Evolutionary conservation across 2,888 invertebrate species (phyloP).

Genomic region (Hyposoter didymator): DNA sequence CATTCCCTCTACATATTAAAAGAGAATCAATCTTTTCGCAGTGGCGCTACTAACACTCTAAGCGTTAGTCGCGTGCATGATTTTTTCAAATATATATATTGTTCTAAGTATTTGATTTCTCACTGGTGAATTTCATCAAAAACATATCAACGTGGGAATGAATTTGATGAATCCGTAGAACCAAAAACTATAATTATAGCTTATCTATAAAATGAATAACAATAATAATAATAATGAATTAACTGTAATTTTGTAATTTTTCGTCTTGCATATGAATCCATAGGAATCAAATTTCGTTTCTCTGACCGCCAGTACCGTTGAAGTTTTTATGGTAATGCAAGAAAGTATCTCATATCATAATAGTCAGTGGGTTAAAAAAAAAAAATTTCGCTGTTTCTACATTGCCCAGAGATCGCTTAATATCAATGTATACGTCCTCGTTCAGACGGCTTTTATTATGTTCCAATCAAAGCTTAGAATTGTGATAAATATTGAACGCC

Average conservation of each 20-base stretch:
- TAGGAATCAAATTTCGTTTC: background rate
- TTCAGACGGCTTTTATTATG: no score
- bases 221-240: background rate
- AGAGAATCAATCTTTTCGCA: background rate
- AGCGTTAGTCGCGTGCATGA: no score
- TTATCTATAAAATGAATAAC: background rate
- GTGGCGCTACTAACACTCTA: no score
- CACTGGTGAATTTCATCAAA: background rate
- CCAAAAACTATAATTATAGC: background rate
- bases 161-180: background rate
- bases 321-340: background rate
- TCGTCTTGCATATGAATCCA: background rate
- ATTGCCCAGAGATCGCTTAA: background rate
- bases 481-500: no score
- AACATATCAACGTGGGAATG: background rate
- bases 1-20: background rate
- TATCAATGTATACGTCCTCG: no score
- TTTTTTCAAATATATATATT: no score
- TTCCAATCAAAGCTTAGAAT: no score
- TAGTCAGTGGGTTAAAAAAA: background rate
- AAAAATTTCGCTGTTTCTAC: background rate
- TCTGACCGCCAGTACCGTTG: background rate
- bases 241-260: background rate
- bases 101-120: background rate
- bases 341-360: background rate